A percentile compares a stretch with the other conserved stretches of the same genome.
Conservation (phyloP, 2,888 invertebrate species). For the Drosophila colorata region DNA sequence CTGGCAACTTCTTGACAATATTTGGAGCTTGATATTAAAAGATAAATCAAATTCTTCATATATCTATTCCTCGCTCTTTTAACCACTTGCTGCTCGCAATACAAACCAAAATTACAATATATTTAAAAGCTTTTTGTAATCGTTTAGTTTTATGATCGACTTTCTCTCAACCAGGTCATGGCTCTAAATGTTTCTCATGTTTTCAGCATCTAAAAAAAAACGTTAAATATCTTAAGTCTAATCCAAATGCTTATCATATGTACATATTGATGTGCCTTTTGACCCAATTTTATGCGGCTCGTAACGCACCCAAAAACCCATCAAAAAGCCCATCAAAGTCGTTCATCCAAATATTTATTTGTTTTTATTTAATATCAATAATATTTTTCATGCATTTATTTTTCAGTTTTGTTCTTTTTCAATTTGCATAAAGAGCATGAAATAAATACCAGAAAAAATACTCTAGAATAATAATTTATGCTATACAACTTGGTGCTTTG, state of each 20-base stretch:
- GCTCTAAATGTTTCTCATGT: conserved; percentile 11
- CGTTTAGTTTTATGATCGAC: conserved; percentile 25
- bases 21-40: too few species aligned
- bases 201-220: neutral
- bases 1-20: neutral
- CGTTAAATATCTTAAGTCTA: conserved; percentile 19
- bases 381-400: conserved; percentile 37
- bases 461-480: conserved; percentile 67
- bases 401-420: conserved; percentile 37
- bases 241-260: conserved; percentile 14
- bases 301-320: conserved; percentile 45
- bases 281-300: conserved; percentile 45
- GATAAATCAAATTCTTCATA: neutral
- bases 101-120: neutral
- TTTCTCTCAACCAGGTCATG: conserved; percentile 22
- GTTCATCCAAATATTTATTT: conserved; percentile 72
- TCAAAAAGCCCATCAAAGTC: conserved; percentile 47
- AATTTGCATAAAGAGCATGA: conserved; percentile 66
- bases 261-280: conserved; percentile 50
- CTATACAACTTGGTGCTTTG: conserved; percentile 64
- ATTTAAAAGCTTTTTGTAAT: conserved; percentile 2
- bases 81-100: too few species aligned
- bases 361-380: conserved; percentile 64
- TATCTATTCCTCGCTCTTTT: neutral
- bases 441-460: conserved; percentile 27